A percentile compares a stretch with the other conserved stretches of the same genome.
phyloP scores from a whole-genome alignment of 2,797 vertebrate genomes.

The Eulemur albifrons region DNA sequence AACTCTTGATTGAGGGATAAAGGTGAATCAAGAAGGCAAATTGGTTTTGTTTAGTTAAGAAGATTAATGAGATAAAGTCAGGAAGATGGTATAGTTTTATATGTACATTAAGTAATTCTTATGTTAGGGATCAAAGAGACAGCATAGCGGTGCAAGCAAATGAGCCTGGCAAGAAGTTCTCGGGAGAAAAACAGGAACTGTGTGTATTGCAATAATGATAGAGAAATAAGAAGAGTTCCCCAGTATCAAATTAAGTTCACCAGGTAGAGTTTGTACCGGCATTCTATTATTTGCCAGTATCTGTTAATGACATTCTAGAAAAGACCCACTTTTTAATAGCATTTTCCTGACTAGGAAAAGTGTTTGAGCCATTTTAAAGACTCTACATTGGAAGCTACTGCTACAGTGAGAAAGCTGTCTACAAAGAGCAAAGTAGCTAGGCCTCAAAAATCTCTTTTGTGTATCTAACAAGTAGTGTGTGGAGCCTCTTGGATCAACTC shows the following conservation, averaged over 20 bases:
- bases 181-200: background rate
- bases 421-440: background rate
- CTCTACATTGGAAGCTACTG: background rate
- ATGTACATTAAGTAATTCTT: conserved; percentile 18
- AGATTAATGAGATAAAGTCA: conserved; percentile 66
- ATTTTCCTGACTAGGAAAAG: conserved; percentile 6
- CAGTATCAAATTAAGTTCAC: background rate
- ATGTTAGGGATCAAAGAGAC: conserved; percentile 47
- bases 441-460: background rate
- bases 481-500: background rate
- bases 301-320: background rate
- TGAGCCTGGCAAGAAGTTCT: background rate
- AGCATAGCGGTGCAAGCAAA: background rate
- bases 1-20: conserved; percentile 54
- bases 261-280: background rate
- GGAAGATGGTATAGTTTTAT: conserved; percentile 4
- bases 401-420: background rate
- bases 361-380: background rate
- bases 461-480: background rate
- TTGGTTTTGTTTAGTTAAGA: conserved; percentile 66
- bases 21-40: conserved; percentile 58
- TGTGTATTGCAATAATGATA: background rate
- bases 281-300: conserved; percentile 30
- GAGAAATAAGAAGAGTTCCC: background rate
- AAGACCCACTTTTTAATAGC: background rate